Base-by-base conservation (phyloP, 2,888 invertebrate species). In the Eilema sororculum region DNA sequence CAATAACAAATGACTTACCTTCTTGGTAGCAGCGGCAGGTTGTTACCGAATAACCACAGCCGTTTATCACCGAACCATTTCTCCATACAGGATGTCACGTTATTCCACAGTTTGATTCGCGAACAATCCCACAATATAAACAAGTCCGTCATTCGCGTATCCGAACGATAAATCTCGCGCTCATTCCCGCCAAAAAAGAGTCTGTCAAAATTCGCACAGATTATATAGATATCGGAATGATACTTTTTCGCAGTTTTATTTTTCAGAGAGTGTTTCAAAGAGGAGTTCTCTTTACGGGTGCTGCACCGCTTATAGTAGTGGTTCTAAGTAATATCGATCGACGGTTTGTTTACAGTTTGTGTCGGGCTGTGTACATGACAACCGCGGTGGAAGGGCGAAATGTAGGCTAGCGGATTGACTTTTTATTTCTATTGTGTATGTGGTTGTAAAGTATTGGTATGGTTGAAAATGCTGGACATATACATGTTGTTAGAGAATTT, bases 61-160 rank as follows among this genome's bases (percentile, higher is more conserved):
- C 97, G 97, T 94, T 97, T 97, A 95, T 98, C 98, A 96, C 97
- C 97, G 94, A 98, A 97, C 98, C 98, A 98, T 98, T 97, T 98
- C 97, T 98, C 98, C 98, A 98, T 98, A 95, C 96, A 96, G 95
- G 95, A 93, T 85, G 95, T 92, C 92, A 95, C 91, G 90, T 93
- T 95, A 88, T 89, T 90, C 88, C 91, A 92, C 93, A 93, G 90
- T 85, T 91, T 94, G 89, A 89, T 87, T 77, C 80, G 84, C 77
- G 87, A 90, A 88, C 85, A 81, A 77, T 87, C 83, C 84, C 77
- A 80, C 74, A 77, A 71, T 74, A 84, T 81, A 80, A 82, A 79
- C 86, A 83, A 87, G 79, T 89, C 83, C 88, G 86, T 90, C 94
- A 95, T 95, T 91, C 93, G 93, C 89, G 89, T 86, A 87, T 86